Conservation (phyloP, 2,888 invertebrate genomes). For the Diloba caeruleocephala region DNA sequence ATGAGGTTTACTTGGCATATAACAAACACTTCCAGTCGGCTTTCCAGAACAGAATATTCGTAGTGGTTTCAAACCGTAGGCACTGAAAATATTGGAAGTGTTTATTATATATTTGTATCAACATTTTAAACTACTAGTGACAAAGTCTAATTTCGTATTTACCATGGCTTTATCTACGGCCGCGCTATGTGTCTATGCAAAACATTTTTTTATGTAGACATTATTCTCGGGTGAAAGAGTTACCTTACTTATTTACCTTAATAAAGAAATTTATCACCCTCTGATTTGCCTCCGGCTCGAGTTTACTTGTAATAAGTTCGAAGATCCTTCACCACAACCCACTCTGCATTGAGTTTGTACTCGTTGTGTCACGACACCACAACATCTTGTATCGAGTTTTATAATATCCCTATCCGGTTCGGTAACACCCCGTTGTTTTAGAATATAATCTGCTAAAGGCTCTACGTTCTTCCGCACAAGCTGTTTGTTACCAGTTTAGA, state of each 20-base stretch:
- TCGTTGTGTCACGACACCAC: not conserved
- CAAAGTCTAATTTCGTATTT: no score
- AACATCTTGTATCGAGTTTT: not conserved
- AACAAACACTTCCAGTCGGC: not conserved
- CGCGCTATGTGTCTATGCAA: no score
- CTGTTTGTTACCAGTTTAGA: constrained; percentile 37
- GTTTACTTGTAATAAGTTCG: not conserved
- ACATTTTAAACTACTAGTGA: no score
- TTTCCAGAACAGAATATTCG: not conserved
- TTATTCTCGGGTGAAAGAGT: not conserved
- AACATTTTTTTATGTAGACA: no score
- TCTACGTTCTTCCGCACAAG: constrained; percentile 10
- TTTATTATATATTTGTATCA: not conserved
- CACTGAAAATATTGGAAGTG: not conserved
- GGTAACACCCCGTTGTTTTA: not conserved
- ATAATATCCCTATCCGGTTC: constrained; percentile 2
- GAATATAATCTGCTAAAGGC: constrained; percentile 11
- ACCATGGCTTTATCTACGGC: no score
- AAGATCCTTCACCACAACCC: not conserved
- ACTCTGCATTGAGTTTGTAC: constrained; percentile 1
- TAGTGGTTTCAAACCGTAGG: not conserved
- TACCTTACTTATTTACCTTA: constrained; percentile 6
- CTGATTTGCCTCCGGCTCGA: not conserved
- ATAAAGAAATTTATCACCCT: constrained; percentile 4
- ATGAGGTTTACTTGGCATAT: constrained; percentile 22